These are phyloP conservation scores for Meloidogyne hapla DNA, from an alignment of 1,140 invertebrate genomes.

Conservation along the genomic window DNA sequence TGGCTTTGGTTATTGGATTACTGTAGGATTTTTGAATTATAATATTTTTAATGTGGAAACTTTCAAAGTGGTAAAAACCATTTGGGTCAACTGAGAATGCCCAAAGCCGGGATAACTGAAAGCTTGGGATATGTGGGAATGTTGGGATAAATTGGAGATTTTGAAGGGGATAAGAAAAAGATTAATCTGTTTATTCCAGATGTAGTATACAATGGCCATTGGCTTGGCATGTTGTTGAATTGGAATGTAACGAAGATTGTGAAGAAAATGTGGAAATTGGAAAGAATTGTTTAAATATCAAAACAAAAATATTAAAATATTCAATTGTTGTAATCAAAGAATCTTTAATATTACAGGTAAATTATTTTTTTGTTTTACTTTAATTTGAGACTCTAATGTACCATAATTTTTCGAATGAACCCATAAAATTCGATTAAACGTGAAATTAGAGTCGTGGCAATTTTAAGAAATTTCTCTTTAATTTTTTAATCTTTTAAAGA, in stretches of 20 bases:
- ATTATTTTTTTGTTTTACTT: no score
- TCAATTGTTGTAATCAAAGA: constrained; percentile 1
- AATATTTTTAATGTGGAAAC: constrained; percentile 11
- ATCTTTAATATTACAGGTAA: not conserved
- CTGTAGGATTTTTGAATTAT: constrained; percentile 44
- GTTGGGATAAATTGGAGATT: no score
- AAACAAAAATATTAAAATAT: constrained; percentile 1
- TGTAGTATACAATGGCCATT: not conserved
- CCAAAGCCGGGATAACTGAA: no score
- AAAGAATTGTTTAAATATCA: not conserved
- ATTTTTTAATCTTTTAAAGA: constrained; percentile 55
- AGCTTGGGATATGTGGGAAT: no score
- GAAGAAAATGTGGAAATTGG: not conserved
- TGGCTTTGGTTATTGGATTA: constrained; percentile 52
- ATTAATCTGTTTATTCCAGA: not conserved
- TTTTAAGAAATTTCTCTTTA: no score
- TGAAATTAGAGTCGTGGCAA: no score
- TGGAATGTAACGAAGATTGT: not conserved
- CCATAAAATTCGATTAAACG: no score
- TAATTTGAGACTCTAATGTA: no score
- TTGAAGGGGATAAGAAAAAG: no score
- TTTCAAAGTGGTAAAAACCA: constrained; percentile 6
- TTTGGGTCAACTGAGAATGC: no score
- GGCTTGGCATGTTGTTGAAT: not conserved
- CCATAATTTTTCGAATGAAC: no score